Conservation (phyloP, 2,797 vertebrate genomes). For the Ceryle rudis region DNA sequence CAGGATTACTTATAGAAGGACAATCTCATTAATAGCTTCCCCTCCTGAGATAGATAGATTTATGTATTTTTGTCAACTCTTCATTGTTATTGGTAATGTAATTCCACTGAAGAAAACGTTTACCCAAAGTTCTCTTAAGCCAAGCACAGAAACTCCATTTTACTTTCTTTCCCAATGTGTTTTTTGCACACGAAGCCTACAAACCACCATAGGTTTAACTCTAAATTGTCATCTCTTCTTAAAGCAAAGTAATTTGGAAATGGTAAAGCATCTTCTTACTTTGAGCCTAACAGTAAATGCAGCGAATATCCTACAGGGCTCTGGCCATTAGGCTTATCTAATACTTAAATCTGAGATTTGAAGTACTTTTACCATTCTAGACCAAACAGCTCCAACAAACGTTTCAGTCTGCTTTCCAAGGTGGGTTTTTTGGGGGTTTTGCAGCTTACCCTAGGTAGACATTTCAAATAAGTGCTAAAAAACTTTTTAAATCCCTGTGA, state of each 20-base stretch:
- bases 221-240: not conserved
- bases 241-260: not conserved
- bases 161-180: not conserved
- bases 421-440: not conserved
- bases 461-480: not conserved
- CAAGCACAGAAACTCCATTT: not conserved
- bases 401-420: not conserved
- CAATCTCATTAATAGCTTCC: slow-evolving; percentile 59
- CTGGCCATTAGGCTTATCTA: not conserved
- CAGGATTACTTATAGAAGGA: slow-evolving; percentile 46
- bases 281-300: not conserved
- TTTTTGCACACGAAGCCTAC: not conserved
- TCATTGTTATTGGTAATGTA: not conserved
- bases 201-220: not conserved
- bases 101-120: not conserved
- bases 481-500: not conserved
- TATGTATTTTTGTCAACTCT: slow-evolving; percentile 39
- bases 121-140: not conserved
- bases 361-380: not conserved
- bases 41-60: slow-evolving; percentile 9
- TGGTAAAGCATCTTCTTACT: not conserved
- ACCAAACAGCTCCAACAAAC: not conserved
- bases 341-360: not conserved
- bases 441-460: not conserved
- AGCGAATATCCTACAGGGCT: not conserved